These are phyloP conservation scores for Delichon dasypus DNA, from an alignment of 2,797 vertebrate species.

Conservation along the genomic window DNA sequence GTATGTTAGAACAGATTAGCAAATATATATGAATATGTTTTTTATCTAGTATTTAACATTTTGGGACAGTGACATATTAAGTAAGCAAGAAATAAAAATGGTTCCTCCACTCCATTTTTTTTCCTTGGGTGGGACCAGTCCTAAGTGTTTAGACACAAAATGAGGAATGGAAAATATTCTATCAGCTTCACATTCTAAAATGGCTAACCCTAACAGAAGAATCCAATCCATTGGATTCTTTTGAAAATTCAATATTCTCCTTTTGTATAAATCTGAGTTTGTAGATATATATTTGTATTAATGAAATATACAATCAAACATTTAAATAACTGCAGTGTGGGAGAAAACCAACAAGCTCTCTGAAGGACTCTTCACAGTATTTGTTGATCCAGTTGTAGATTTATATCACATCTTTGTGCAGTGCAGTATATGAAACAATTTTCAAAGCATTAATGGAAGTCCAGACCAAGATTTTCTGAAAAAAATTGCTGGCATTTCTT, in stretches of 20 bases:
- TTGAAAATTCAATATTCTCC: slow-evolving; percentile 36
- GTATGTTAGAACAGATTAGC: background rate
- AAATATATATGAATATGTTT: background rate
- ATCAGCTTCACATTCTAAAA: slow-evolving; percentile 1
- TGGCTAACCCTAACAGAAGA: background rate
- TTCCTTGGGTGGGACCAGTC: background rate
- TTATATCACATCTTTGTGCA: background rate
- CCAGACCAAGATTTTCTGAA: slow-evolving; percentile 4
- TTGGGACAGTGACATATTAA: background rate
- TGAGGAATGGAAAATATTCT: slow-evolving; percentile 19
- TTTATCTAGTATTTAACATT: background rate
- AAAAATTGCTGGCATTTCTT: background rate
- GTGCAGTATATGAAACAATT: slow-evolving; percentile 6
- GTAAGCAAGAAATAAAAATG: background rate
- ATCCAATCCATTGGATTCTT: slow-evolving; percentile 8
- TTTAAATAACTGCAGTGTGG: background rate
- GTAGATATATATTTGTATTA: slow-evolving; percentile 34
- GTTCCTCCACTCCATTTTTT: background rate
- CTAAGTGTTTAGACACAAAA: slow-evolving; percentile 12
- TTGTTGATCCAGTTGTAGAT: slow-evolving; percentile 37
- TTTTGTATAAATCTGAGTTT: slow-evolving; percentile 30
- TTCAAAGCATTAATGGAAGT: slow-evolving; percentile 45
- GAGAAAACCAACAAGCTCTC: background rate
- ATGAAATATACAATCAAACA: slow-evolving; percentile 23
- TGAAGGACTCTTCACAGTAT: background rate